A percentile compares a stretch with the other conserved stretches of the same genome.
Conservation (phyloP, 2,797 vertebrate species). For the Pteronotus mesoamericanus region DNA sequence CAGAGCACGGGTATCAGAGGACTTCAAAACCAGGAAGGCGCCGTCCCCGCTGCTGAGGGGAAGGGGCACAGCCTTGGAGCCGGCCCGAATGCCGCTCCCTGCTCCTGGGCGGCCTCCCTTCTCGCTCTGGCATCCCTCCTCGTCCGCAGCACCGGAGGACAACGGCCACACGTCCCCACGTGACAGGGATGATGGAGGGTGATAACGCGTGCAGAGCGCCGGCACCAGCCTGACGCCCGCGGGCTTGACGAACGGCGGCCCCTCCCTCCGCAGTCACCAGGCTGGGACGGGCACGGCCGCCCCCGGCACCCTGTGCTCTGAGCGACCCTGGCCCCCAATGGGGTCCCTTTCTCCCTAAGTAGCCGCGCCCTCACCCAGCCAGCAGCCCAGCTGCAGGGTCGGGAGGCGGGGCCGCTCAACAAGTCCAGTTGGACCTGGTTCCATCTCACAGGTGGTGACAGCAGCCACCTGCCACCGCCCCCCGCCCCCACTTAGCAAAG, state of each 20-base stretch:
- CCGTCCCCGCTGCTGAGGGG: not conserved
- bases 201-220: rapidly evolving
- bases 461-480: rapidly evolving
- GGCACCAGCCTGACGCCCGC: not conserved
- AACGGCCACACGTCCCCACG: rapidly evolving
- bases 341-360: not conserved
- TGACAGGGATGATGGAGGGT: not conserved
- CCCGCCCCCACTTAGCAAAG: not conserved
- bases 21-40: not conserved
- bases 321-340: not conserved
- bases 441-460: rapidly evolving
- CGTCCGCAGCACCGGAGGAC: rapidly evolving
- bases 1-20: not conserved
- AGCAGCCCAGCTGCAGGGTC: not conserved
- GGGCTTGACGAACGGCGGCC: not conserved
- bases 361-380: not conserved
- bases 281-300: not conserved
- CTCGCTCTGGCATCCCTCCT: too few species aligned
- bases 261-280: not conserved
- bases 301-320: rapidly evolving
- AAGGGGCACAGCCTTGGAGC: not conserved
- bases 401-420: not conserved
- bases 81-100: rapidly evolving
- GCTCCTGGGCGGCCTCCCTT: rapidly evolving
- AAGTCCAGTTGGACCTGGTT: rapidly evolving